Evolutionary conservation across 2,113 vertebrate genomes (phyloP).

Genomic region (Atherinomorus stipes): DNA sequence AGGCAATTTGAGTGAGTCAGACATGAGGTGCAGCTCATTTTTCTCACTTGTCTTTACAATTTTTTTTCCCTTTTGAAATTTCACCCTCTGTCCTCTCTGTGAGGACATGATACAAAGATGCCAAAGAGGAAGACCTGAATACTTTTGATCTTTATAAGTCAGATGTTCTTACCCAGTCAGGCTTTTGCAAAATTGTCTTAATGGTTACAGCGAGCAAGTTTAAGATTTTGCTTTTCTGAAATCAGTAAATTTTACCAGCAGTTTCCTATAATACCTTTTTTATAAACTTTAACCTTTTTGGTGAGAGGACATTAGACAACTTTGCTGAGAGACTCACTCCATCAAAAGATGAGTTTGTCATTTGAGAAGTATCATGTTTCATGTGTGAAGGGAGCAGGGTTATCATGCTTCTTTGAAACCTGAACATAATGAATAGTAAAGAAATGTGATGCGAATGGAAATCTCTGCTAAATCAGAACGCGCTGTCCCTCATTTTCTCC

Average conservation of each 20-base stretch:
- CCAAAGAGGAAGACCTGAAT: slow-evolving; percentile 14
- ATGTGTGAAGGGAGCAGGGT: not conserved
- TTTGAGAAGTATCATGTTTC: no score
- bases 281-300: no score
- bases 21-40: slow-evolving; percentile 22
- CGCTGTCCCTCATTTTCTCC: not conserved
- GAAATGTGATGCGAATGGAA: not conserved
- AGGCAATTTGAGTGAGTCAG: slow-evolving; percentile 52
- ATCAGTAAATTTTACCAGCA: not conserved
- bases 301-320: no score
- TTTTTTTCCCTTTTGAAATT: slow-evolving; percentile 22
- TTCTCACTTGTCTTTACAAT: slow-evolving; percentile 1
- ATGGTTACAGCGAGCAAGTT: not conserved
- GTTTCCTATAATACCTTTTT: no score
- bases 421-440: not conserved
- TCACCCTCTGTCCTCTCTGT: slow-evolving; percentile 18
- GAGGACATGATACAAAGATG: slow-evolving; percentile 17
- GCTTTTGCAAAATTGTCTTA: not conserved
- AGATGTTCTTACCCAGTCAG: not conserved
- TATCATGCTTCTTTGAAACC: no score
- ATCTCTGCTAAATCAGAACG: not conserved
- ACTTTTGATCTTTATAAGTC: not conserved
- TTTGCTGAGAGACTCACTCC: not conserved
- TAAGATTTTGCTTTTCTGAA: not conserved
- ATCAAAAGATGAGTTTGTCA: no score